Conservation (phyloP, 2,113 vertebrate species). For the Petrocephalus microphthalmus region DNA sequence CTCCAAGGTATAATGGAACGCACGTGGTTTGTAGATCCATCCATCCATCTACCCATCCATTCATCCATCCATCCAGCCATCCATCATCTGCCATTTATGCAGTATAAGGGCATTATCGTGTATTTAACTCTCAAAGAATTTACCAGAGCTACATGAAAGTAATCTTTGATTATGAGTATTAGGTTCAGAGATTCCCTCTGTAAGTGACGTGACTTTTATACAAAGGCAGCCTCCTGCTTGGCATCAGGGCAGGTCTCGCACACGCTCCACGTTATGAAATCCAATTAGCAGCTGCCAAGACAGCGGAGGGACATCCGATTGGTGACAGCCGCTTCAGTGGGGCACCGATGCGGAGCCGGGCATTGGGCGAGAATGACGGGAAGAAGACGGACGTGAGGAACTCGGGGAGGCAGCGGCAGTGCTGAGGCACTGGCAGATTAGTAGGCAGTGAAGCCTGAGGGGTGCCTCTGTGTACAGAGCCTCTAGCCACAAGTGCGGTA, state of each 20-base stretch:
- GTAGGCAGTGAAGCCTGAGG: not conserved
- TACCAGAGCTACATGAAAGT: not conserved
- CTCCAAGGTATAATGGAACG: too few relatives aligned
- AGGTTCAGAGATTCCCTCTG: not conserved
- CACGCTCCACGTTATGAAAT: not conserved
- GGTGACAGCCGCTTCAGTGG: not conserved
- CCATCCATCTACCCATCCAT: not conserved
- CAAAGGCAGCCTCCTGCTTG: not conserved
- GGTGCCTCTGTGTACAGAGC: not conserved
- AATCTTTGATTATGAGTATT: not conserved
- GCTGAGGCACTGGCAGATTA: not conserved
- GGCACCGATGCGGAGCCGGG: not conserved
- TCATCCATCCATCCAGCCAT: not conserved
- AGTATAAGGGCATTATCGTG: not conserved
- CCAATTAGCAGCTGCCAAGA: not conserved
- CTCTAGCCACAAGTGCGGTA: not conserved
- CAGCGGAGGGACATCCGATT: not conserved
- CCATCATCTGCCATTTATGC: not conserved
- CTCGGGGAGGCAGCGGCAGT: not conserved
- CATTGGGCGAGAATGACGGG: not conserved
- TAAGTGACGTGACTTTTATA: not conserved
- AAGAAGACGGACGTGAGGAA: not conserved
- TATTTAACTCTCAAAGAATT: not conserved
- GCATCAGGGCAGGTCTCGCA: not conserved
- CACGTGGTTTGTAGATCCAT: too few relatives aligned